These are phyloP conservation scores for Apodemia mormo DNA, from an alignment of 2,888 invertebrate species.

Conservation along the genomic window DNA sequence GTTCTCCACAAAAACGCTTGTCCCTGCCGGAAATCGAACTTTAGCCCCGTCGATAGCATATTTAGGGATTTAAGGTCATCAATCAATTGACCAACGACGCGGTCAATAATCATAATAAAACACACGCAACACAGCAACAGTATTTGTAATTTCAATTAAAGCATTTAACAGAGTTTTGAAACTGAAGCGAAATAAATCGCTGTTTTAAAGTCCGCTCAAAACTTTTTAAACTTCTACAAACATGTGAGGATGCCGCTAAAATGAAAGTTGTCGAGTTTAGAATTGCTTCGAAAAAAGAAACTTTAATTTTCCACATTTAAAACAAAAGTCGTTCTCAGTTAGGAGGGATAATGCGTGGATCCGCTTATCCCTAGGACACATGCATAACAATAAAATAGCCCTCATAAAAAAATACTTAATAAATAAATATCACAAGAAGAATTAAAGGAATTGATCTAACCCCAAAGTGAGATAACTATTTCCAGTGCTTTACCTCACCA, in stretches of 20 bases:
- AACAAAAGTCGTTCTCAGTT: slow-evolving; percentile 58
- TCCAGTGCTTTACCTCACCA: too few relatives aligned
- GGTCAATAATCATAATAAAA: too few relatives aligned
- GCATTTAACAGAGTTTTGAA: slow-evolving; percentile 3
- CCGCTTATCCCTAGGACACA: slow-evolving; percentile 51
- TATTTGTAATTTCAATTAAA: slow-evolving; percentile 12
- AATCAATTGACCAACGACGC: too few relatives aligned
- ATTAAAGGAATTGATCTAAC: too few relatives aligned
- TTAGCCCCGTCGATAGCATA: too few relatives aligned
- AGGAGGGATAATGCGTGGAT: slow-evolving; percentile 69
- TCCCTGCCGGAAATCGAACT: too few relatives aligned
- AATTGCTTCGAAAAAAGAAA: slow-evolving; percentile 77
- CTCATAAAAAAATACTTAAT: too few relatives aligned
- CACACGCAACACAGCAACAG: not conserved
- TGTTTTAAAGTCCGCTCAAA: slow-evolving; percentile 61
- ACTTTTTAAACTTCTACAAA: slow-evolving; percentile 77
- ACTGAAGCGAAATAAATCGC: slow-evolving; percentile 52
- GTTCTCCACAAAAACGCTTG: too few relatives aligned
- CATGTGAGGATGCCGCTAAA: slow-evolving; percentile 76
- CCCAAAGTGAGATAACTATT: too few relatives aligned
- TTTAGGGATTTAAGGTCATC: too few relatives aligned
- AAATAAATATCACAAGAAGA: too few relatives aligned
- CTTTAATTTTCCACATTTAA: slow-evolving; percentile 77
- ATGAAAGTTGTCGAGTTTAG: slow-evolving; percentile 77
- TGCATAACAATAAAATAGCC: not conserved